Conservation (phyloP, 2,888 invertebrate species). For the Cosmia trapezina region DNA sequence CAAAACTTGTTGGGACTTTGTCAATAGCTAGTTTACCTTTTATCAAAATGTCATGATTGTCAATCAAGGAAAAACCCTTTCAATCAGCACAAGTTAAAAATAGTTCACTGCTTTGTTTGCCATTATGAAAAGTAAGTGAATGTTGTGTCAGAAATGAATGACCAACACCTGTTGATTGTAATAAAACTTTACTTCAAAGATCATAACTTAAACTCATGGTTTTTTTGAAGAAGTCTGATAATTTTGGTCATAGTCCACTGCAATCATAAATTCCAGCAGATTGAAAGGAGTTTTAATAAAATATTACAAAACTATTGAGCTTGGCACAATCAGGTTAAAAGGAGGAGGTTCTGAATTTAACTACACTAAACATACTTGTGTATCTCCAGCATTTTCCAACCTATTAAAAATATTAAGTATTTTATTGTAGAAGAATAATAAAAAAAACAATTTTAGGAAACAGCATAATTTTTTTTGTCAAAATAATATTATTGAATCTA, state of each 20-base stretch:
- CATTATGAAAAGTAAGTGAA: background rate
- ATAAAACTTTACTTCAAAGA: background rate
- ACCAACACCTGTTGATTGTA: slow-evolving; percentile 8
- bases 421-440: background rate
- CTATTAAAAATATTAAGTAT: background rate
- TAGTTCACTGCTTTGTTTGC: background rate
- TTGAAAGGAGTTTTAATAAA: background rate
- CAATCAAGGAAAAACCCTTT: background rate
- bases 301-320: background rate
- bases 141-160: background rate
- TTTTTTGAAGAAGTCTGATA: background rate
- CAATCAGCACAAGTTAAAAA: background rate
- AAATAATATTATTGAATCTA: no score
- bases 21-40: background rate
- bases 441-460: background rate
- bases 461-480: no score
- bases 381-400: background rate
- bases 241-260: background rate
- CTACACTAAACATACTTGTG: background rate
- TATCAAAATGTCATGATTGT: background rate
- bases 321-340: background rate
- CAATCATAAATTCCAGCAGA: background rate
- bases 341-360: background rate
- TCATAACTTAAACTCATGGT: slow-evolving; percentile 22
- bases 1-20: background rate